These are phyloP conservation scores for Sebastes dallii DNA, from an alignment of 2,797 vertebrate genomes.

Conservation along the genomic window DNA sequence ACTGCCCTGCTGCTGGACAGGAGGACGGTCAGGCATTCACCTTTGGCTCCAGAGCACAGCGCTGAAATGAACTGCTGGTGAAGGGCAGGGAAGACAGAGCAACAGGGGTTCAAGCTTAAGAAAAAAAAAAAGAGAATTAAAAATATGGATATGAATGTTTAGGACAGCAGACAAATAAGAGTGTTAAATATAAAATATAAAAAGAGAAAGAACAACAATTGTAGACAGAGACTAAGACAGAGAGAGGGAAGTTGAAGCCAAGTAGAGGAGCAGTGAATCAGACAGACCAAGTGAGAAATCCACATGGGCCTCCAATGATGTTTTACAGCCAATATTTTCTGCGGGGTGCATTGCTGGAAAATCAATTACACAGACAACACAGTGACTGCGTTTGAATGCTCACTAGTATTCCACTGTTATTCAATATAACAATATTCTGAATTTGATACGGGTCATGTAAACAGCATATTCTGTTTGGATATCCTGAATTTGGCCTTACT, in stretches of 20 bases:
- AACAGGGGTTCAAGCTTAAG: not conserved
- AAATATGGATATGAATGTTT: not conserved
- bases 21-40: slow-evolving; percentile 28
- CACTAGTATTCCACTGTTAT: too few relatives aligned
- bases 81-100: not conserved
- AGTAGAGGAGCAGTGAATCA: slow-evolving; percentile 25
- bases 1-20: slow-evolving; percentile 23
- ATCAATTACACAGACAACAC: slow-evolving; percentile 41
- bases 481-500: too few relatives aligned
- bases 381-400: not conserved
- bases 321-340: slow-evolving; percentile 50
- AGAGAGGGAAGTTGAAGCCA: not conserved
- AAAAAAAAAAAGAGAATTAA: not conserved
- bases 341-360: slow-evolving; percentile 52
- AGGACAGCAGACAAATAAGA: not conserved
- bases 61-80: slow-evolving; percentile 12
- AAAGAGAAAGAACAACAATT: not conserved
- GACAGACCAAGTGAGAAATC: slow-evolving; percentile 36
- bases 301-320: slow-evolving; percentile 25
- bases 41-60: slow-evolving; percentile 20
- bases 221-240: not conserved
- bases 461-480: too few relatives aligned
- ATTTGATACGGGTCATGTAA: too few relatives aligned
- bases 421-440: too few relatives aligned
- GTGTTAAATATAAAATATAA: not conserved